Evolutionary conservation across 2,888 invertebrate species (phyloP).

Genomic region (Marasmarcha lunaedactyla): DNA sequence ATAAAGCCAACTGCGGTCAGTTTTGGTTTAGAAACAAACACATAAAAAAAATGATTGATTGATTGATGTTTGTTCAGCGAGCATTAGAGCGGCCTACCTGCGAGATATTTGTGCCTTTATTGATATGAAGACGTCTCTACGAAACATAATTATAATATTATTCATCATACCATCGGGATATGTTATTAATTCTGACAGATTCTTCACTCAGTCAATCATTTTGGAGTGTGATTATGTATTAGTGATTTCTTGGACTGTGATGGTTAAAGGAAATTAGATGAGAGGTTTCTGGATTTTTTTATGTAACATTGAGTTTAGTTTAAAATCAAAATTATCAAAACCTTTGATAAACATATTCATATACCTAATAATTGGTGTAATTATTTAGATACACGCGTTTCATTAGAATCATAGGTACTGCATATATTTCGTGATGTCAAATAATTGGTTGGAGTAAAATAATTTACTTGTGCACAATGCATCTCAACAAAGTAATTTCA

Average conservation of each 20-base stretch:
- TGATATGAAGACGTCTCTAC: constrained; percentile 48
- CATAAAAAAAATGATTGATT: constrained; percentile 37
- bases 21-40: constrained; percentile 34
- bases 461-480: too few relatives aligned
- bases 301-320: too few relatives aligned
- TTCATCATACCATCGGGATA: constrained; percentile 25
- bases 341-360: too few relatives aligned
- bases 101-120: constrained; percentile 38
- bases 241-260: not conserved
- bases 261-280: not conserved
- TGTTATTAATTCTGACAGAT: constrained; percentile 24
- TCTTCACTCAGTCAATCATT: constrained; percentile 25
- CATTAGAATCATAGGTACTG: too few relatives aligned
- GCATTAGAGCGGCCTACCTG: constrained; percentile 42
- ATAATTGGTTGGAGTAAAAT: too few relatives aligned
- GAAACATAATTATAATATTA: constrained; percentile 39
- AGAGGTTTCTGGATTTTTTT: too few relatives aligned
- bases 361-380: too few relatives aligned
- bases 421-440: too few relatives aligned
- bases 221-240: constrained; percentile 15
- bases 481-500: too few relatives aligned
- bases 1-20: constrained; percentile 18
- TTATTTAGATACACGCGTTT: too few relatives aligned
- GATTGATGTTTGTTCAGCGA: constrained; percentile 58
- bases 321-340: too few relatives aligned